Evolutionary conservation across 2,797 vertebrate species (phyloP).

Genomic region (Catamblyrhynchus diadema): DNA sequence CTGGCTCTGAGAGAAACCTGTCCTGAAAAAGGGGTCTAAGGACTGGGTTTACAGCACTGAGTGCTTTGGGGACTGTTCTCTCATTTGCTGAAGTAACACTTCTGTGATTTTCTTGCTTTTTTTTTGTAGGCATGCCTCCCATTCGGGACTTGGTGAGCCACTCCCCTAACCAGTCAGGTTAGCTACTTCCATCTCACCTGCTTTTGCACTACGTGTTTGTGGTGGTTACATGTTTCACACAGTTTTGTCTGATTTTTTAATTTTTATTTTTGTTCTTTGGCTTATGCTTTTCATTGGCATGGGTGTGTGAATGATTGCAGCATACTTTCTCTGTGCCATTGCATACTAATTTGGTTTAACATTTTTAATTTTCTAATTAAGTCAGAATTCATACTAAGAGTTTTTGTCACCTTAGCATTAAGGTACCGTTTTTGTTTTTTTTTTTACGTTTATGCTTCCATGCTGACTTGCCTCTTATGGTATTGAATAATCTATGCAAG

Average conservation of each 20-base stretch:
- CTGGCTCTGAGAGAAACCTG: background rate
- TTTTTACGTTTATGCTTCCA: background rate
- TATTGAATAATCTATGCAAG: background rate
- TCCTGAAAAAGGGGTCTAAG: background rate
- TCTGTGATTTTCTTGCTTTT: slow-evolving; percentile 61
- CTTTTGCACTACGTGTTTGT: background rate
- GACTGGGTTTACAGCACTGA: background rate
- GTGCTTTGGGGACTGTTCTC: background rate
- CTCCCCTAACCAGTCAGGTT: slow-evolving; percentile 97
- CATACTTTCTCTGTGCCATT: background rate
- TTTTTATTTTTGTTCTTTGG: background rate
- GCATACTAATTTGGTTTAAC: background rate
- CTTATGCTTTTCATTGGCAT: background rate
- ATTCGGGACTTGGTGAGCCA: slow-evolving; percentile 97
- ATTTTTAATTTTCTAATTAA: background rate
- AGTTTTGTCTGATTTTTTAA: background rate
- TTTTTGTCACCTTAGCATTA: background rate
- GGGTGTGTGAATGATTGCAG: background rate
- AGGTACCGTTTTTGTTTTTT: background rate
- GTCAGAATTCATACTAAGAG: background rate
- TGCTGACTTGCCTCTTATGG: background rate
- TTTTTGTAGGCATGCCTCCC: slow-evolving; percentile 91
- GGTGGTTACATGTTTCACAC: background rate
- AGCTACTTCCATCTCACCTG: slow-evolving; percentile 56
- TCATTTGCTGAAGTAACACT: slow-evolving; percentile 1